phyloP scores from a whole-genome alignment of 2,797 vertebrate species.

The Pseudomugil gertrudae region DNA sequence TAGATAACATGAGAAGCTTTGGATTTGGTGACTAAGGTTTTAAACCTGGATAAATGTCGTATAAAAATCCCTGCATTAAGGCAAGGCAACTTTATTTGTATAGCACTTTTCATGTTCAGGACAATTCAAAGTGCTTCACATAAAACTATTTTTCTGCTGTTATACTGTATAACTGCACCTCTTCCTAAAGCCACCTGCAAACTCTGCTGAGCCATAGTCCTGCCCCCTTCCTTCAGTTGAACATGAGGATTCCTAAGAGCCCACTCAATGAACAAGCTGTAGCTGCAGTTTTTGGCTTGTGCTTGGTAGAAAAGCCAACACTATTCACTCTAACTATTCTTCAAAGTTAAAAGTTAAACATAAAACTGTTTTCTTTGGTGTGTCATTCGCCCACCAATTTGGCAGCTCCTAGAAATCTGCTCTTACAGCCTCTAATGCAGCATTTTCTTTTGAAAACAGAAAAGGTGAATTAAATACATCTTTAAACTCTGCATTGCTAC shows the following conservation, averaged over 20 bases:
- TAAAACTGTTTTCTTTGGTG: conserved; percentile 8
- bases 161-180: not conserved
- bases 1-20: no score
- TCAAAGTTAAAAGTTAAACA: conserved; percentile 16
- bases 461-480: conserved; percentile 22
- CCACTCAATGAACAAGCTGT: not conserved
- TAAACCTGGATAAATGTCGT: no score
- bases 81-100: no score
- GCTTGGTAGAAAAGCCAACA: not conserved
- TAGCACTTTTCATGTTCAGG: no score
- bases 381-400: not conserved
- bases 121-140: no score
- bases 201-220: not conserved
- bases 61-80: no score
- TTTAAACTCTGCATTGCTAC: not conserved
- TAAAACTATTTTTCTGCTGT: not conserved
- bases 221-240: not conserved
- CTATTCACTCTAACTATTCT: not conserved
- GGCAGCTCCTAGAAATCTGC: not conserved
- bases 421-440: not conserved
- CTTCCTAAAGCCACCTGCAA: not conserved
- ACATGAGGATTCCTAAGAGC: not conserved
- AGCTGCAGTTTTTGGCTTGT: not conserved
- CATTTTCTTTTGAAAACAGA: conserved; percentile 6
- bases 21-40: no score